phyloP scores from a whole-genome alignment of 64 coral and sea anemone genomes.

The Actinia equina region DNA sequence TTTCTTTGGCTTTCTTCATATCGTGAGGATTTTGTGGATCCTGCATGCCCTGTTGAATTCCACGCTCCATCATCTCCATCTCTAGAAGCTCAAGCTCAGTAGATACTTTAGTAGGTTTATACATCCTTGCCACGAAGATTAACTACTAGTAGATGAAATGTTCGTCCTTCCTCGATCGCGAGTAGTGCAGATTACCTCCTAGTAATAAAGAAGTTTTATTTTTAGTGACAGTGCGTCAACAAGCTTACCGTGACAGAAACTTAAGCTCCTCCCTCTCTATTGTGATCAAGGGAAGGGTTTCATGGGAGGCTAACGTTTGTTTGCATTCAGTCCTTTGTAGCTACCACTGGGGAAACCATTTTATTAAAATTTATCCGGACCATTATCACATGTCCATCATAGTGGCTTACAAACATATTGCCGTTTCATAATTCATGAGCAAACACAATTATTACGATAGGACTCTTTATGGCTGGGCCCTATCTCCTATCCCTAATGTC shows the following conservation, averaged over 20 bases:
- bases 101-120: conserved; percentile 4
- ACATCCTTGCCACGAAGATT: neutral
- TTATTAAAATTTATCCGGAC: conserved; percentile 99
- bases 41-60: conserved; percentile 16
- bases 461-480: conserved; percentile 80
- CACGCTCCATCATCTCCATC: conserved; percentile 36
- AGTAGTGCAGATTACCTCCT: conserved; percentile 83
- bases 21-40: conserved; percentile 67
- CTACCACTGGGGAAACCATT: conserved; percentile 96
- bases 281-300: conserved; percentile 77
- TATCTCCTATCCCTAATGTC: conserved; percentile 91
- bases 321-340: conserved; percentile 87
- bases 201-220: conserved; percentile 99
- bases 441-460: conserved; percentile 99
- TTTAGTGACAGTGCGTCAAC: conserved; percentile 99
- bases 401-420: conserved; percentile 94
- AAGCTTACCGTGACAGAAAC: conserved; percentile 89
- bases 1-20: conserved; percentile 62
- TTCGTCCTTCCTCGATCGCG: conserved; percentile 70
- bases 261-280: conserved; percentile 79
- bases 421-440: conserved; percentile 97
- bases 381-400: conserved; percentile 99
- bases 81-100: conserved; percentile 16
- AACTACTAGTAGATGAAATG: conserved; percentile 12
- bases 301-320: conserved; percentile 75